Conservation (phyloP, 2,113 vertebrate species). For the Promerops cafer region DNA sequence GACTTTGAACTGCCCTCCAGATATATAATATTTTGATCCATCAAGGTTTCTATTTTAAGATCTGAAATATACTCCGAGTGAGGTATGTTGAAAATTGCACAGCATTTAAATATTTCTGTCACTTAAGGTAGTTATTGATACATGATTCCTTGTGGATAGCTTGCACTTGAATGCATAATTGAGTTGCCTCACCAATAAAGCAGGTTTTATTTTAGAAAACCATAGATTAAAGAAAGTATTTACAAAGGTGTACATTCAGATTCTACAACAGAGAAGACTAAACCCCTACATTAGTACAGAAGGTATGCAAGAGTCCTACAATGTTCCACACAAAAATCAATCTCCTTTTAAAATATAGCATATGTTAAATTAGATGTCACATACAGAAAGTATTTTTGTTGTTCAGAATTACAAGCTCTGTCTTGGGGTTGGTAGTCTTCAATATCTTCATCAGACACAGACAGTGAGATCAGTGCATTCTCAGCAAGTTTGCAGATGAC, state of each 20-base stretch:
- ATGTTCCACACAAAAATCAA: background rate
- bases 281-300: background rate
- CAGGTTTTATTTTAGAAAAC: background rate
- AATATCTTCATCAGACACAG: background rate
- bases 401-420: background rate
- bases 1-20: background rate
- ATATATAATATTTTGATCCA: background rate
- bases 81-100: background rate
- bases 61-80: background rate
- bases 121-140: background rate
- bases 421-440: background rate
- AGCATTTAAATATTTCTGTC: background rate
- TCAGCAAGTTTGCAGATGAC: background rate
- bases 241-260: background rate
- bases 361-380: background rate
- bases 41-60: background rate
- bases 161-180: background rate
- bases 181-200: background rate
- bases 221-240: background rate
- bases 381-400: background rate
- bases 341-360: background rate
- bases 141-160: background rate
- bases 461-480: background rate
- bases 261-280: background rate
- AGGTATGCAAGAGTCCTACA: background rate